Conservation (phyloP, 2,113 vertebrate species). For the Danionella cerebrum region DNA sequence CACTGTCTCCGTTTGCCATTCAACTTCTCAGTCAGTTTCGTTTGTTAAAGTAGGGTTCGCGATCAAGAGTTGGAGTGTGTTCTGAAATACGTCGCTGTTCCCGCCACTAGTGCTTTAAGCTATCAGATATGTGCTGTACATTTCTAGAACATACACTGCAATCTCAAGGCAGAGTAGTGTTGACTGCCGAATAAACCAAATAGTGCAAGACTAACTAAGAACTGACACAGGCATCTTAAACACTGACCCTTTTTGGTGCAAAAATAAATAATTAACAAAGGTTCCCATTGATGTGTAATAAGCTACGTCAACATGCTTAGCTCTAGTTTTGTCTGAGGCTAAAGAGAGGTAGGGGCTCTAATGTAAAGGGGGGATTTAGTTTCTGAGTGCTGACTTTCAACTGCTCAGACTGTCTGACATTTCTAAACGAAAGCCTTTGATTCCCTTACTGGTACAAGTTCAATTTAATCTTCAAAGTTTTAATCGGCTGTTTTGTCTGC, state of each 20-base stretch:
- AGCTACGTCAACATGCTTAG: slow-evolving; percentile 38
- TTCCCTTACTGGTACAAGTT: slow-evolving; percentile 53
- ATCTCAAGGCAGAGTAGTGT: neutral
- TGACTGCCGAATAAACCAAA: neutral
- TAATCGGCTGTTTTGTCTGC: slow-evolving; percentile 59
- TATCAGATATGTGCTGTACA: neutral
- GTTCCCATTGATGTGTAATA: neutral
- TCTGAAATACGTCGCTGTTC: neutral
- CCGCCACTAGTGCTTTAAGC: neutral
- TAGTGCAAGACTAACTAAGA: slow-evolving; percentile 32
- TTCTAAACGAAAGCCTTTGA: slow-evolving; percentile 57
- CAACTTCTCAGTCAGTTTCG: too few relatives aligned
- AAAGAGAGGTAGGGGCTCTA: slow-evolving; percentile 27
- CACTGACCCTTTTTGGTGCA: neutral
- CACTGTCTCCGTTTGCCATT: neutral
- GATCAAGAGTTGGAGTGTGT: neutral
- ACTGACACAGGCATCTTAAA: slow-evolving; percentile 32
- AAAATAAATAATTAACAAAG: slow-evolving; percentile 50
- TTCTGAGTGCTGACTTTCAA: slow-evolving; percentile 50
- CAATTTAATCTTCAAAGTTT: slow-evolving; percentile 67
- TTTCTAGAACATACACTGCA: neutral
- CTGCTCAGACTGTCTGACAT: slow-evolving; percentile 59
- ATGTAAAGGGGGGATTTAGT: slow-evolving; percentile 49
- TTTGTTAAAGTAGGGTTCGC: neutral
- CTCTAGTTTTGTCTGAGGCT: slow-evolving; percentile 37